Evolutionary conservation across 2,113 vertebrate genomes (phyloP).

Genomic region (Hiodon tergisus): DNA sequence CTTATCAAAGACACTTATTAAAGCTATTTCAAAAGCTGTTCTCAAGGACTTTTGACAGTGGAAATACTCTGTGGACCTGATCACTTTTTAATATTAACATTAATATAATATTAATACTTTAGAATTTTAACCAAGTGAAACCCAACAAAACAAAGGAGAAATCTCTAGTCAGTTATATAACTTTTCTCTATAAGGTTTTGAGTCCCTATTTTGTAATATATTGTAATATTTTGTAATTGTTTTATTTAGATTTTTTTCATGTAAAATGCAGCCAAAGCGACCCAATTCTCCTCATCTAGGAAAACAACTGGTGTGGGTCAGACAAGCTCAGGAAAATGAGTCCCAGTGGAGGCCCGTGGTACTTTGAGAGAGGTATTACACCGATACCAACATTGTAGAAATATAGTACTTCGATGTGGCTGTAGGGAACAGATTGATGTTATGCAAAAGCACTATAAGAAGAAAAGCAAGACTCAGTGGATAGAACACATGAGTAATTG

Average conservation of each 20-base stretch:
- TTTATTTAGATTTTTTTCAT: not conserved
- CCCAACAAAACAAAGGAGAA: not conserved
- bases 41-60: not conserved
- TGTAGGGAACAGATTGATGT: constrained; percentile 19
- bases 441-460: not conserved
- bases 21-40: not conserved
- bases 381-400: constrained; percentile 2
- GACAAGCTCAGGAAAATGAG: constrained; percentile 24
- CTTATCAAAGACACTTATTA: constrained; percentile 11
- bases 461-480: constrained; percentile 5
- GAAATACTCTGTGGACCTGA: not conserved
- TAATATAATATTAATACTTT: not conserved
- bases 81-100: not conserved
- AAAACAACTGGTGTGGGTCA: constrained; percentile 22
- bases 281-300: constrained; percentile 5
- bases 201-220: no score
- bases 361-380: constrained; percentile 20
- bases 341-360: constrained; percentile 17
- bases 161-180: no score
- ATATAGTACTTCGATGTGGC: constrained; percentile 12
- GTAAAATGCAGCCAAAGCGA: not conserved
- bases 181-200: no score
- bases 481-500: not conserved
- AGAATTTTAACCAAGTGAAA: not conserved
- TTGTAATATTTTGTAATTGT: no score